Evolutionary conservation across 2,797 vertebrate genomes (phyloP), one percentile per base, ranked within the genome.

Genomic region (Enteromius radiatus): DNA sequence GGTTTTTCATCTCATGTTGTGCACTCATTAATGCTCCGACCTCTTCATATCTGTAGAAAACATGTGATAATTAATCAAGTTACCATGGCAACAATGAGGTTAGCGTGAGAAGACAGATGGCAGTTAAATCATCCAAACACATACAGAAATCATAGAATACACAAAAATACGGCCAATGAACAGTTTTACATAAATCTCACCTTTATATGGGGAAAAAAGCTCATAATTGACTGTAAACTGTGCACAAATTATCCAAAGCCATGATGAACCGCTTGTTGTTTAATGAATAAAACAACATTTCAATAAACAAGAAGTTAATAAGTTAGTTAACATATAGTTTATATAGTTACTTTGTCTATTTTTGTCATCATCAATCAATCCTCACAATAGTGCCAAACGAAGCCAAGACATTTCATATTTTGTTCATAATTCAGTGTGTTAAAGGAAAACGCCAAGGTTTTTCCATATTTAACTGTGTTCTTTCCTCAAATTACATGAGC

Each of bases 31-130:
- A 81, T 49, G 8, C 41, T n/a, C 17, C 19, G n/a, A 81, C 69
- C 56, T 73, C 43, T 81, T 73, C 79, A 63, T 80, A 61, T 63
- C 54, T 80, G 54, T 71, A 63, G 28, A 38, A 81, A 80, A 49
- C 14, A 56, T 78, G 68, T 73, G 56, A 71, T 59, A 19, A 49
- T 73, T 63, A 49, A 67, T 67, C 31, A 67, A 21, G 80, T 75
- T 67, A 36, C 80, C 45, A 67, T 82, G 70, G n/a, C n/a, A 75
- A 82, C 61, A 54, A 67, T 7, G 70, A 65, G 33, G 45, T 75
- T 41, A 31, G 1, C 2, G 3, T 28, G 45, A 64, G 9, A 74
- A 41, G 59, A 8, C 56, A 71, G 68, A 80, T 63, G 41, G 56
- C 21, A 49, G 41, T 26, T 19, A 64, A 73, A 81, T 81, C 8